Evolutionary conservation across 2,113 vertebrate species (phyloP).

Genomic region (Geococcyx californianus): DNA sequence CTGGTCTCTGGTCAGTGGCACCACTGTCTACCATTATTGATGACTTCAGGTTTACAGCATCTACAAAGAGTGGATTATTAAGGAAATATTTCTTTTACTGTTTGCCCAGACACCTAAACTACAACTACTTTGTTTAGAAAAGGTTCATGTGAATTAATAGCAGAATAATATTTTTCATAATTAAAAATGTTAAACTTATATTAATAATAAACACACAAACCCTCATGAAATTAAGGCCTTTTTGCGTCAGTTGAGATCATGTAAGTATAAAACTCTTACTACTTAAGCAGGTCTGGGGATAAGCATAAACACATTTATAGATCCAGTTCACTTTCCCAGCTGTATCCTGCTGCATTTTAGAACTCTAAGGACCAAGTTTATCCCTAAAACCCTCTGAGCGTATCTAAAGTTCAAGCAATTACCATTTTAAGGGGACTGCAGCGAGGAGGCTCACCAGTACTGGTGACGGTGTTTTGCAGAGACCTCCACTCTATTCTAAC

Average conservation of each 20-base stretch:
- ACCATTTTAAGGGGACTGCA: neutral
- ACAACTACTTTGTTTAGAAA: neutral
- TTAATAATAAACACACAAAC: neutral
- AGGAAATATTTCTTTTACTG: neutral
- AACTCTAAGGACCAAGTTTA: neutral
- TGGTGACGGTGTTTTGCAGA: neutral
- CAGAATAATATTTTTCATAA: neutral
- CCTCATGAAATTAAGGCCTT: neutral
- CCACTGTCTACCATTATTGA: neutral
- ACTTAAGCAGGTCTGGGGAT: neutral
- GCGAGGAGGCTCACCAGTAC: neutral
- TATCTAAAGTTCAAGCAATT: neutral
- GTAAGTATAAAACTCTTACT: neutral
- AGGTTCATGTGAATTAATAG: neutral
- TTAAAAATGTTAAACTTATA: neutral
- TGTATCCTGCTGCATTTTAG: neutral
- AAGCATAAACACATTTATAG: neutral
- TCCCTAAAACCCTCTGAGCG: neutral
- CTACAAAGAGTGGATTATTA: neutral
- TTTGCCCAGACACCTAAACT: neutral
- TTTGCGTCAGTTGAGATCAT: neutral
- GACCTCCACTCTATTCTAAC: neutral
- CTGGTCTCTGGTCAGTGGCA: neutral
- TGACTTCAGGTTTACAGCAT: neutral
- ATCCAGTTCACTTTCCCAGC: accelerated